phyloP scores from a whole-genome alignment of 1,140 invertebrate species.

The Meloidogyne floridensis region DNA sequence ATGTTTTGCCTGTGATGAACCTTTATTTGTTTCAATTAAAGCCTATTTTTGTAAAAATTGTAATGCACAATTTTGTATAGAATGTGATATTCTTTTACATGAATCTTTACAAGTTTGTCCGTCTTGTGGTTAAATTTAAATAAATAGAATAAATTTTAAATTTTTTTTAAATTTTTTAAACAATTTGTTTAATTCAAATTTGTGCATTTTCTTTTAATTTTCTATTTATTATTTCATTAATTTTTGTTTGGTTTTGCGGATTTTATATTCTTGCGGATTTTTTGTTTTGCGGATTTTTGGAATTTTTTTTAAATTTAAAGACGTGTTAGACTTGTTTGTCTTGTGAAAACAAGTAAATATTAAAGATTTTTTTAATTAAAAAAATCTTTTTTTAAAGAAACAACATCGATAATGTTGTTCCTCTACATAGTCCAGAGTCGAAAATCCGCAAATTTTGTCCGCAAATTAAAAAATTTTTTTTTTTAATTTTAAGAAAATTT shows the following conservation, averaged over 20 bases:
- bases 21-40: slow-evolving; percentile 12
- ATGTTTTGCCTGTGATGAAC: slow-evolving; percentile 40
- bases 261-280: no score
- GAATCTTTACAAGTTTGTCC: slow-evolving; percentile 44
- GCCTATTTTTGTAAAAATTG: slow-evolving; percentile 34
- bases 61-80: slow-evolving; percentile 35
- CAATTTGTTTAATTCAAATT: neutral
- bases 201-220: neutral
- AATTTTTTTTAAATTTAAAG: neutral
- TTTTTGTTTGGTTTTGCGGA: no score
- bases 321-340: no score
- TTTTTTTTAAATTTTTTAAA: neutral
- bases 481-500: neutral
- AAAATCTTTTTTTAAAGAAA: no score
- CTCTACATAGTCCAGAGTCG: no score
- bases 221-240: neutral
- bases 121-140: slow-evolving; percentile 28
- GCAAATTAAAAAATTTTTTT: neutral
- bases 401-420: no score
- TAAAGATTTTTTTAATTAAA: no score
- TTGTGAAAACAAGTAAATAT: no score
- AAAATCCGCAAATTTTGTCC: neutral
- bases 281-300: neutral
- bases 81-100: slow-evolving; percentile 42
- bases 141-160: slow-evolving; percentile 1